Percentiles rank a stretch among this genome's conserved stretches.
Conservation (phyloP, 2,888 invertebrate genomes). For the Pyrrhia umbra region DNA sequence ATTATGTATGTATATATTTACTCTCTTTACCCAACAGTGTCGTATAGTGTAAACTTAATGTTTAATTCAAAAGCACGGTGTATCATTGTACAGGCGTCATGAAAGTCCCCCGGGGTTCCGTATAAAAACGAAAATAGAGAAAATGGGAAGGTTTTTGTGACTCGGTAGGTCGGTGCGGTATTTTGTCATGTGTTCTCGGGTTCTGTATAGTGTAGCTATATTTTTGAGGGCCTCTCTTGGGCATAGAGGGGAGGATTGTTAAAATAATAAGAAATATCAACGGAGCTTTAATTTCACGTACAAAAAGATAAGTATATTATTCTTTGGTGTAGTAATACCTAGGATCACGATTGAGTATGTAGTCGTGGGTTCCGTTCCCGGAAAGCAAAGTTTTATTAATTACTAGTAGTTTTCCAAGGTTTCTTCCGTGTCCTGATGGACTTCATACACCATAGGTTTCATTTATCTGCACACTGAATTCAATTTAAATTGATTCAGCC, state of each 20-base stretch:
- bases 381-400: too few species aligned
- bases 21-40: slow-evolving; percentile 36
- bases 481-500: too few species aligned
- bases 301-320: too few species aligned
- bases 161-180: slow-evolving; percentile 10
- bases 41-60: slow-evolving; percentile 45
- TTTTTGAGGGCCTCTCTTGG: neutral
- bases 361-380: too few species aligned
- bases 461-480: too few species aligned
- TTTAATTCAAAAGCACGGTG: slow-evolving; percentile 60
- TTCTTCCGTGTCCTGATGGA: too few species aligned
- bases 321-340: too few species aligned
- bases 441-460: too few species aligned
- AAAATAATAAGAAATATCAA: too few species aligned
- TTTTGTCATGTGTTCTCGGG: slow-evolving; percentile 18
- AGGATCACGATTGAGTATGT: too few species aligned
- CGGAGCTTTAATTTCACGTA: too few species aligned
- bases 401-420: too few species aligned
- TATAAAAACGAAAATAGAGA: slow-evolving; percentile 33
- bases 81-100: slow-evolving; percentile 54
- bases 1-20: slow-evolving; percentile 14
- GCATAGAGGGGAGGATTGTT: neutral
- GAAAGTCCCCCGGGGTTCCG: slow-evolving; percentile 41
- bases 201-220: slow-evolving; percentile 7
- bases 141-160: slow-evolving; percentile 31